Conservation (phyloP, 92 coral and sea anemone genomes). For the Micromussa lordhowensis region DNA sequence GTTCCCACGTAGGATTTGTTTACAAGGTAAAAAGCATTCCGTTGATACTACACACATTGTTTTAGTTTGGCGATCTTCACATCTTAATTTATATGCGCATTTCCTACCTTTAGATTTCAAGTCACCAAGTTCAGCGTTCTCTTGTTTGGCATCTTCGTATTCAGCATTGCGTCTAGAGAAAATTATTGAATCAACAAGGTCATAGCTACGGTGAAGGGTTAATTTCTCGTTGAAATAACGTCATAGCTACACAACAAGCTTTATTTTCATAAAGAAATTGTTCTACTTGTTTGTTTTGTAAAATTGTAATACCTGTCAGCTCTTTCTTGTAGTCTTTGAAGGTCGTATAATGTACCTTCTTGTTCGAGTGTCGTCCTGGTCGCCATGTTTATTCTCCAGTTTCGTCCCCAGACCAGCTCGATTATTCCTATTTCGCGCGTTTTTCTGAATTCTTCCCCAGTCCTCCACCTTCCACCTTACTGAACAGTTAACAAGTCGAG, state of each 20-base stretch:
- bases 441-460: constrained; percentile 12
- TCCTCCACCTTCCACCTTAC: too few relatives aligned
- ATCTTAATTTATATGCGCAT: not conserved
- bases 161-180: constrained; percentile 9
- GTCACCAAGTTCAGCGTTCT: constrained; percentile 13
- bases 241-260: not conserved
- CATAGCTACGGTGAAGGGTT: not conserved
- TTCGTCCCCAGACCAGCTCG: not conserved
- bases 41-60: too few relatives aligned
- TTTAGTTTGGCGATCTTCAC: too few relatives aligned
- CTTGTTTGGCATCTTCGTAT: constrained; percentile 20
- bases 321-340: constrained; percentile 62
- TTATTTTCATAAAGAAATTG: too few relatives aligned
- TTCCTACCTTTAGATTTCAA: constrained; percentile 20
- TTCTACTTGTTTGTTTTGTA: not conserved
- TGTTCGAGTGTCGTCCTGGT: constrained; percentile 12
- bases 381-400: constrained; percentile 48
- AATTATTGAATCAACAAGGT: too few relatives aligned
- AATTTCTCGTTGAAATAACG: not conserved
- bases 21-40: too few relatives aligned
- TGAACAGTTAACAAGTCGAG: too few relatives aligned
- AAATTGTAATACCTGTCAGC: constrained; percentile 53
- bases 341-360: constrained; percentile 51
- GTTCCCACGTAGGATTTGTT: too few relatives aligned
- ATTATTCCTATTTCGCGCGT: constrained; percentile 16